Evolutionary conservation across 2,797 vertebrate genomes (phyloP).

Genomic region (Eutrigla gurnardus): DNA sequence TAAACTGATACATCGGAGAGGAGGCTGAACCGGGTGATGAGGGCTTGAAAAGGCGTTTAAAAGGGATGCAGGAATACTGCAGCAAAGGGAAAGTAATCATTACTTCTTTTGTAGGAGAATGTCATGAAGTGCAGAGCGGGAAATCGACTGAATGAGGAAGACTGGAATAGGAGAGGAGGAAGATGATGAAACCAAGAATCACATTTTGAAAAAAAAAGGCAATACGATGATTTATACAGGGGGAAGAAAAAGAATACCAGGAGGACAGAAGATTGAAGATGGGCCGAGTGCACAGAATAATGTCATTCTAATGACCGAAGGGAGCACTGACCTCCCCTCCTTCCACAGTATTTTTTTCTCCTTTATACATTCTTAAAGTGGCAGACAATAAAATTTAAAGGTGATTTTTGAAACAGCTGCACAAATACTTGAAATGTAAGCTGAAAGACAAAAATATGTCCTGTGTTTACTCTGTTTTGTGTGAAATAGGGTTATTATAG

Average conservation of each 20-base stretch:
- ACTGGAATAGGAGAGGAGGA: conserved; percentile 8
- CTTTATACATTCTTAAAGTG: conserved; percentile 1
- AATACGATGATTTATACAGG: conserved; percentile 28
- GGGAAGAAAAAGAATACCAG: not conserved
- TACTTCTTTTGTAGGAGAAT: not conserved
- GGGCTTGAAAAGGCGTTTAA: not conserved
- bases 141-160: conserved; percentile 9
- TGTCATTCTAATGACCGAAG: conserved; percentile 24
- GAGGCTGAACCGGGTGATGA: conserved; percentile 14
- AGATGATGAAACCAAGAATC: conserved; percentile 28
- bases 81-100: conserved; percentile 29
- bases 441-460: not conserved
- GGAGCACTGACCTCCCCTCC: not conserved
- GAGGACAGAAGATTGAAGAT: conserved; percentile 17
- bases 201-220: conserved; percentile 1
- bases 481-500: not conserved
- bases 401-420: not conserved
- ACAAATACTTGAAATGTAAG: not conserved
- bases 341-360: not conserved
- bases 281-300: conserved; percentile 16
- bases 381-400: not conserved
- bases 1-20: conserved; percentile 1
- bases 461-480: not conserved
- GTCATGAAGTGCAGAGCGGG: not conserved
- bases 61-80: conserved; percentile 2